Evolutionary conservation across 2,113 vertebrate genomes (phyloP).

Genomic region (Oostethus manadensis): DNA sequence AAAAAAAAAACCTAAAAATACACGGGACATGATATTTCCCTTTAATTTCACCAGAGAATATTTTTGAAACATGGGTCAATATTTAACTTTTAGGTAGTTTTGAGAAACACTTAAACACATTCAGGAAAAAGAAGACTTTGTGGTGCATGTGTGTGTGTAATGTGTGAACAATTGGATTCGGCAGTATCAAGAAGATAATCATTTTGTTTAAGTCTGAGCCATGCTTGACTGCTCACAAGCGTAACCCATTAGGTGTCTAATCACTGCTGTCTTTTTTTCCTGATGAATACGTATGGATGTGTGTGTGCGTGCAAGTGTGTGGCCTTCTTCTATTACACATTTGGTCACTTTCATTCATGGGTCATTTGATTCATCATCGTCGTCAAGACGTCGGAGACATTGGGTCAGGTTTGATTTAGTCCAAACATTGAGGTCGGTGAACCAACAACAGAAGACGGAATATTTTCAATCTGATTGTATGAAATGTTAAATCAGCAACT

Average conservation of each 20-base stretch:
- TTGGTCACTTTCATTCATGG: slow-evolving; percentile 42
- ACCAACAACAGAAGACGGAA: slow-evolving; percentile 14
- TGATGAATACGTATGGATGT: slow-evolving; percentile 50
- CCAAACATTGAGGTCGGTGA: slow-evolving; percentile 24
- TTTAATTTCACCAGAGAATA: slow-evolving; percentile 18
- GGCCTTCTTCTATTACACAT: slow-evolving; percentile 10
- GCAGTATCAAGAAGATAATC: slow-evolving; percentile 54
- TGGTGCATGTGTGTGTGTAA: neutral
- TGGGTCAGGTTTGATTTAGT: slow-evolving; percentile 38
- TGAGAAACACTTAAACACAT: slow-evolving; percentile 11
- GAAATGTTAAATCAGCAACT: slow-evolving; percentile 3
- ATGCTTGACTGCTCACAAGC: slow-evolving; percentile 49
- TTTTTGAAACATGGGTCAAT: slow-evolving; percentile 25
- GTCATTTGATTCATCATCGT: slow-evolving; percentile 31
- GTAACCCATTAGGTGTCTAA: slow-evolving; percentile 53
- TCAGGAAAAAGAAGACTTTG: slow-evolving; percentile 5
- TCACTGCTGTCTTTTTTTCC: slow-evolving; percentile 54
- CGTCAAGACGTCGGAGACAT: slow-evolving; percentile 23
- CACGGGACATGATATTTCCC: too few relatives aligned
- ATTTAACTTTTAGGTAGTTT: slow-evolving; percentile 30
- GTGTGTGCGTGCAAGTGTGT: slow-evolving; percentile 4
- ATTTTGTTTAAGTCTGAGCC: slow-evolving; percentile 50
- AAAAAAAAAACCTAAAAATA: too few relatives aligned
- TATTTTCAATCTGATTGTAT: neutral
- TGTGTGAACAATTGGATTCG: slow-evolving; percentile 40